Evolutionary conservation across 53 echinoderm and acorn worm genomes (phyloP), one percentile per base, ranked within the genome.

Genomic region (Holothuria scabra): DNA sequence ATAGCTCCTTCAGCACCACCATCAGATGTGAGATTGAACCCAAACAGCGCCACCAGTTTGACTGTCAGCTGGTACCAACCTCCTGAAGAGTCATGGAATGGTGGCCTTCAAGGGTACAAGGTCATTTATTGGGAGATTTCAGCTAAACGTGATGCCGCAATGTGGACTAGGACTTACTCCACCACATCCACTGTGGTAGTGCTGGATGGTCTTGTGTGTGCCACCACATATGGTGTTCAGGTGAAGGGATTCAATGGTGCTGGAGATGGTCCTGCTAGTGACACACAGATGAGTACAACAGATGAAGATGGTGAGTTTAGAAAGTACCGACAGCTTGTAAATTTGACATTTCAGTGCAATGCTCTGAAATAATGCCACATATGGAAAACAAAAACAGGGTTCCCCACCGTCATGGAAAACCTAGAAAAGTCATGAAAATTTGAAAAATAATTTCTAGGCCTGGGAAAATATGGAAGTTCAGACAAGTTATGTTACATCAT

Each of bases 91-190:
- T 86, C 94, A 21, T 91, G 86, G 76, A 97, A 94, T 80, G 99
- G 99, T 18, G 99, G 93, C 14, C 91, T 94, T 24, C 94, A 97
- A 63, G 97, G 97, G 22, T 97, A 94, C 83, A 97, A 97, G 89
- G 92, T 97, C 81, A 71, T 44, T 28, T 66, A 57, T 49, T 56
- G 61, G 59, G 80, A 69, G 20, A 62, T 82, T 25, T 18, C 69
- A 12, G 72, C 85, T 32, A 74, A 64, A 59, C 68, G 67, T 2
- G 67, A 71, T 20, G 83, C 81, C 24, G 81, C 31, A 26, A 61
- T 82, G 52, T 67, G 68, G 37, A 85, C 90, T 28, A 92, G 85
- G 89, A 92, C 94, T 38, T 92, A 90, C 74, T 74, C 94, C n/a
- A 66, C 86, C 18, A 59, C 87, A 28, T 80, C 91, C 62, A 97